Evolutionary conservation across 1,140 invertebrate genomes (phyloP).

Genomic region (Dreissena rostriformis): DNA sequence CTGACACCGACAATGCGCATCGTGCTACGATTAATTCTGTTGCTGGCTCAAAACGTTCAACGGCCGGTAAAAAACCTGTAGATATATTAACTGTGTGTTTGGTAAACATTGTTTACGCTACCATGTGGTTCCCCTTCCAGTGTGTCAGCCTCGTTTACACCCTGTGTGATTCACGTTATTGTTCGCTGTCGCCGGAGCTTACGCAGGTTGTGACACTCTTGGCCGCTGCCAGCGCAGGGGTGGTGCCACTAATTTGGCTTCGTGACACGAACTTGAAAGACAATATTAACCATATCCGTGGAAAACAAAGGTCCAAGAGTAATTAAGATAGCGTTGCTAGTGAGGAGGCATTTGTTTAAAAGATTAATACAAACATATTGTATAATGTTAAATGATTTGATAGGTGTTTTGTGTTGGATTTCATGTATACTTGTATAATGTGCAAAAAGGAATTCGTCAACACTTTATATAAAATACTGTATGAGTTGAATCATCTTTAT

Average conservation of each 20-base stretch:
- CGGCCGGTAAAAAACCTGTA: neutral
- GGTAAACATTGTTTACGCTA: neutral
- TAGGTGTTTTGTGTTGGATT: too few relatives aligned
- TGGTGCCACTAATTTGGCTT: slow-evolving; percentile 27
- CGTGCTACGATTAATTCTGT: too few relatives aligned
- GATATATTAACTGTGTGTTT: slow-evolving; percentile 12
- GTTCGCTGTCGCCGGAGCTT: slow-evolving; percentile 13
- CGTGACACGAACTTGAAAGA: neutral
- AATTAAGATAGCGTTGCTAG: neutral
- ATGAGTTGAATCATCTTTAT: too few relatives aligned
- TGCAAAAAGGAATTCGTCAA: too few relatives aligned
- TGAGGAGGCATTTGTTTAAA: neutral
- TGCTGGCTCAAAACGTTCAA: neutral
- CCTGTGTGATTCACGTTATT: slow-evolving; percentile 13
- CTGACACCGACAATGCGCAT: neutral
- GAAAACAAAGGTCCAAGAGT: neutral
- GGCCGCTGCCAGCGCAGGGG: slow-evolving; percentile 26
- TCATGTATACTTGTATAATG: too few relatives aligned
- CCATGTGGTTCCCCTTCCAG: slow-evolving; percentile 47
- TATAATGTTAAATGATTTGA: too few relatives aligned
- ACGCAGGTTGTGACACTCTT: slow-evolving; percentile 38
- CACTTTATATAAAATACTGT: too few relatives aligned
- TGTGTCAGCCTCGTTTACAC: slow-evolving; percentile 22
- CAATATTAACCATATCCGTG: neutral
- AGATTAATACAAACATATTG: neutral